A percentile compares a stretch with the other conserved stretches of the same genome.
Evolutionary conservation across 2,113 vertebrate genomes (phyloP).

Genomic region (Pterocles gutturalis): DNA sequence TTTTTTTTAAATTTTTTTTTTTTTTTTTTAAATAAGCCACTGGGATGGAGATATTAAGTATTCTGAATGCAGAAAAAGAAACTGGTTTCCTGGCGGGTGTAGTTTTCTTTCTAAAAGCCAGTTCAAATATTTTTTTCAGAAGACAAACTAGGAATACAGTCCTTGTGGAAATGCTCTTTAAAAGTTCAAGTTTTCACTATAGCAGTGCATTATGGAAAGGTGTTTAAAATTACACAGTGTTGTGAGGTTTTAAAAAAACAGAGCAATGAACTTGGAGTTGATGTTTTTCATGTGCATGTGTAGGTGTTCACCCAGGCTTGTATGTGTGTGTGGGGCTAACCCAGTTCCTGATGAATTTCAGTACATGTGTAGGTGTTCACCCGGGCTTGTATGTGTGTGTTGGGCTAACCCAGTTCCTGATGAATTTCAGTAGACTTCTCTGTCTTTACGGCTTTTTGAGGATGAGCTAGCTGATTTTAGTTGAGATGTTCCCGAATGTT

Average conservation of each 20-base stretch:
- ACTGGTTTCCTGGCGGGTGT: not conserved
- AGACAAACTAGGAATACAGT: not conserved
- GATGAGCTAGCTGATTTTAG: not conserved
- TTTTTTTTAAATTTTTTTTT: not conserved
- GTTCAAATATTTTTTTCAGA: not conserved
- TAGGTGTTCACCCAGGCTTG: not conserved
- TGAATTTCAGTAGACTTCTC: not conserved
- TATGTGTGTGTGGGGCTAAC: fast-evolving
- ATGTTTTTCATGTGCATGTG: not conserved
- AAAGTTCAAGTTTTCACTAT: not conserved
- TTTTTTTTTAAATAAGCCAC: not conserved
- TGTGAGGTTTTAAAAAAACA: not conserved
- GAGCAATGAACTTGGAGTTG: not conserved
- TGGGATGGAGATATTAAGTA: not conserved
- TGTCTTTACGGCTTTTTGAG: not conserved
- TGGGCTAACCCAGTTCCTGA: not conserved
- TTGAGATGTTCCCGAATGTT: not conserved
- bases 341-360: not conserved
- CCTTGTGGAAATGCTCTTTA: not conserved
- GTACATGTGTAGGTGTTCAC: not conserved
- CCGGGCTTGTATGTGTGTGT: fast-evolving
- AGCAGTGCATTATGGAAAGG: not conserved
- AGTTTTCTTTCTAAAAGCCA: not conserved
- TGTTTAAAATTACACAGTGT: not conserved
- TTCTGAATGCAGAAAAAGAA: slow-evolving; percentile 2